phyloP scores from a whole-genome alignment of 2,888 invertebrate genomes.

The Saturnia pavonia region DNA sequence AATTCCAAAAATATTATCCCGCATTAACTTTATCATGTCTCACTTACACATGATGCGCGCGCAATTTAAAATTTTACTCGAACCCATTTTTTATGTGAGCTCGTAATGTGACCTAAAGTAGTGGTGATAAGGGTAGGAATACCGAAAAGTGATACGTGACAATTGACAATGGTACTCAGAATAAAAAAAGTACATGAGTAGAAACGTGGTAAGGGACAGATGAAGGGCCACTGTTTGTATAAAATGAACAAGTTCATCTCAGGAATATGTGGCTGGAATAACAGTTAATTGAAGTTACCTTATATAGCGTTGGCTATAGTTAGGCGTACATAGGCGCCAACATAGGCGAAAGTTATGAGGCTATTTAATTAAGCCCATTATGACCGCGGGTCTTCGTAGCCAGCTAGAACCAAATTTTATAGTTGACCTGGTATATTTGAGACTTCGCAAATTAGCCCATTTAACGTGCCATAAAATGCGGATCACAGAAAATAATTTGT shows the following conservation, averaged over 20 bases:
- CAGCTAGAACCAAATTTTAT: background rate
- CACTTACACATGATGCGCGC: too few relatives aligned
- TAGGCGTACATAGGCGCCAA: too few relatives aligned
- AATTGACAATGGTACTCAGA: background rate
- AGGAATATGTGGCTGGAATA: background rate
- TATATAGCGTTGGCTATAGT: too few relatives aligned
- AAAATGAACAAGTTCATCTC: slow-evolving; percentile 2
- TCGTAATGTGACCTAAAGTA: background rate
- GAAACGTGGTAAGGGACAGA: background rate
- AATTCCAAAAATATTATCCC: too few relatives aligned
- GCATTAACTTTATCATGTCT: too few relatives aligned
- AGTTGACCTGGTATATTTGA: background rate
- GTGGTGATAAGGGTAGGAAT: background rate
- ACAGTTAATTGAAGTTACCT: background rate
- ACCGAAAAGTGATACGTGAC: background rate
- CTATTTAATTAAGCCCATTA: background rate
- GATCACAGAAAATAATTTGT: background rate
- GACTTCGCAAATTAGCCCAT: background rate
- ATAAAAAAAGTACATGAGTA: background rate
- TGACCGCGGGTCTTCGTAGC: background rate
- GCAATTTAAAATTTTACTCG: too few relatives aligned
- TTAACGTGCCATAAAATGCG: background rate
- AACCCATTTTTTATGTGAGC: background rate
- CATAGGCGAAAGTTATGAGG: background rate
- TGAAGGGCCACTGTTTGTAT: background rate